Conservation (phyloP, 1,140 invertebrate genomes). For the Drosophila nigromelanica region DNA sequence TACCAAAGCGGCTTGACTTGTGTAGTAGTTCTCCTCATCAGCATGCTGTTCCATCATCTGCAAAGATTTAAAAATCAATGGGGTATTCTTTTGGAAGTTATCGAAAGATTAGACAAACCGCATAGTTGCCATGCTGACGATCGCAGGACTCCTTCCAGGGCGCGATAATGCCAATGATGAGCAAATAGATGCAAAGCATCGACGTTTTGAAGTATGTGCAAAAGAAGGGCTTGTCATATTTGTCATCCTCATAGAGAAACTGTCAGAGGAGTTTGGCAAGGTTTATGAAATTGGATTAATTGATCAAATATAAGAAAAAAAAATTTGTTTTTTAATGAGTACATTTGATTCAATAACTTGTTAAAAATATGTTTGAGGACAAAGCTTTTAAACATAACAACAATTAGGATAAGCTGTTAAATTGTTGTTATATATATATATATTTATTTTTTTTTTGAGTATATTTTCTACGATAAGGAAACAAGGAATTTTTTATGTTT, state of each 20-base stretch:
- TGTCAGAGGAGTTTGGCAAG: conserved; percentile 84
- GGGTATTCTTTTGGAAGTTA: not conserved
- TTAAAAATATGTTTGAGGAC: too few relatives aligned
- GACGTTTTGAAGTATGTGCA: conserved; percentile 94
- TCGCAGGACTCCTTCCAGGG: conserved; percentile 92
- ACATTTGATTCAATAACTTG: not conserved
- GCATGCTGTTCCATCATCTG: conserved; percentile 88
- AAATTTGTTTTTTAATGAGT: not conserved
- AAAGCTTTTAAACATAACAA: too few relatives aligned
- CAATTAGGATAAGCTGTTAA: too few relatives aligned
- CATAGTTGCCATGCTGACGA: conserved; percentile 87
- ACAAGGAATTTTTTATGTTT: too few relatives aligned
- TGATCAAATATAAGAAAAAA: too few relatives aligned
- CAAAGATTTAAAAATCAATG: not conserved
- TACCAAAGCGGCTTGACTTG: conserved; percentile 69
- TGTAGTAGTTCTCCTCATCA: conserved; percentile 88
- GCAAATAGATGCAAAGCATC: conserved; percentile 93
- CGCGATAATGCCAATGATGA: conserved; percentile 92
- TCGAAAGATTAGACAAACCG: conserved; percentile 82
- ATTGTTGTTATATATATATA: too few relatives aligned
- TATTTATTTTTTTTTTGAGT: too few relatives aligned
- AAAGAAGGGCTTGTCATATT: conserved; percentile 94
- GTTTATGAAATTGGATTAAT: too few relatives aligned
- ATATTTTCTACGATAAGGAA: too few relatives aligned
- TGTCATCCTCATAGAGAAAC: conserved; percentile 92